Conservation (phyloP, 2,797 vertebrate genomes). For the Tokudaia tokunoshimensis region DNA sequence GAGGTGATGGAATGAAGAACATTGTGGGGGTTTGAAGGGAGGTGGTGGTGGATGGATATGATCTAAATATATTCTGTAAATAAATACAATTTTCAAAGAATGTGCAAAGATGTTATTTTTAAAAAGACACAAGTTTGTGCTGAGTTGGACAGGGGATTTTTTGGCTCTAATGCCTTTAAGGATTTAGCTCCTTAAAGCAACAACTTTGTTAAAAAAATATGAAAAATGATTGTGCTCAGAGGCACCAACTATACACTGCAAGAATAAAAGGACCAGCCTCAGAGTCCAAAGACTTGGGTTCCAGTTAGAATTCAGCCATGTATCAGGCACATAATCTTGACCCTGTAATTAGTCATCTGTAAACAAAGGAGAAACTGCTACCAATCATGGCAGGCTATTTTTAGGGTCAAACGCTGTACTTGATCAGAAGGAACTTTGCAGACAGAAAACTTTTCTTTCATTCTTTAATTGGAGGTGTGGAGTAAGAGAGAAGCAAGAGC, state of each 20-base stretch:
- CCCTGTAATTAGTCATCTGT: background rate
- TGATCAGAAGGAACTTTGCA: background rate
- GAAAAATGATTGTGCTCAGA: background rate
- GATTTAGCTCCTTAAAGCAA: background rate
- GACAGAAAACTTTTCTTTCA: background rate
- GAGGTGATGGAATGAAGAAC: rapidly evolving
- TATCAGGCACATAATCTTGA: background rate
- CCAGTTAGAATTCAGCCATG: background rate
- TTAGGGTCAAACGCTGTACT: conserved; percentile 1
- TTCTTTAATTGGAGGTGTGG: background rate
- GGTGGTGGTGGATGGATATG: background rate
- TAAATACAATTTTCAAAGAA: background rate
- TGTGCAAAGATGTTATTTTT: background rate
- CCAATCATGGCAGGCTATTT: background rate
- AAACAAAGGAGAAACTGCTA: conserved; percentile 7
- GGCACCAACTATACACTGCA: background rate
- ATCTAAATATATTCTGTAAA: background rate
- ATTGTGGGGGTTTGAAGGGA: background rate
- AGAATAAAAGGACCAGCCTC: background rate
- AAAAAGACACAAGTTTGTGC: background rate
- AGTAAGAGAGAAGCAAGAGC: background rate
- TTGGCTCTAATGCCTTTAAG: background rate
- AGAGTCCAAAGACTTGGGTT: background rate
- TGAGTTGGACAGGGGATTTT: background rate
- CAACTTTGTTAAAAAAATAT: background rate